phyloP scores from a whole-genome alignment of 2,888 invertebrate species.

The Eupithecia tripunctaria region DNA sequence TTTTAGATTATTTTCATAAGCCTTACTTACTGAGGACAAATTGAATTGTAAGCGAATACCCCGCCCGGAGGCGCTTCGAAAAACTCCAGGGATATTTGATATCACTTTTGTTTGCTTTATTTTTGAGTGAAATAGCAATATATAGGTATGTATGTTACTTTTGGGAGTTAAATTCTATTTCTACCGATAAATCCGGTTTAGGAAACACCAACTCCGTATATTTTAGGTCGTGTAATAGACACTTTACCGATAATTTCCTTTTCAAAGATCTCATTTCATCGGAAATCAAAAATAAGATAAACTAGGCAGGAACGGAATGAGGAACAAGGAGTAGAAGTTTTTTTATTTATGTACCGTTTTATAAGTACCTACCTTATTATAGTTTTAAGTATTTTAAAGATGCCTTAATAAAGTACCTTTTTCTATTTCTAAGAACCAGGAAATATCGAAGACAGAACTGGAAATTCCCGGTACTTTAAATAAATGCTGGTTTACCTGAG shows the following conservation, averaged over 20 bases:
- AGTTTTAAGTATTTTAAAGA: no score
- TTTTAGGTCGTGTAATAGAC: neutral
- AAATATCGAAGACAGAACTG: no score
- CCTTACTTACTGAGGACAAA: neutral
- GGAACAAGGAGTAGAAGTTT: no score
- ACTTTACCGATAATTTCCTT: slow-evolving; percentile 4
- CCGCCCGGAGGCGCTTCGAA: neutral
- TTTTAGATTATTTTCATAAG: neutral
- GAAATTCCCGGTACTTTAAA: no score
- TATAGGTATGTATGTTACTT: neutral
- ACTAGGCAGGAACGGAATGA: no score
- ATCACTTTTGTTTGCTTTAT: neutral
- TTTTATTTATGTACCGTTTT: no score
- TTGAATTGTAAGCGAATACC: slow-evolving; percentile 5
- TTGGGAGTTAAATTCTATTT: neutral
- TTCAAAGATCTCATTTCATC: neutral
- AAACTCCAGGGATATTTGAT: neutral
- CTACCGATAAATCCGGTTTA: neutral
- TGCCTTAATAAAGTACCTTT: no score
- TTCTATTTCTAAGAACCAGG: no score
- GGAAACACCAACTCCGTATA: neutral
- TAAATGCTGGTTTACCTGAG: no score
- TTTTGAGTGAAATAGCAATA: neutral
- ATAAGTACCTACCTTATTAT: no score
- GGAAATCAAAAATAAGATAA: neutral